Evolutionary conservation across 2,113 vertebrate genomes (phyloP).

Genomic region (Poicephalus gulielmi): DNA sequence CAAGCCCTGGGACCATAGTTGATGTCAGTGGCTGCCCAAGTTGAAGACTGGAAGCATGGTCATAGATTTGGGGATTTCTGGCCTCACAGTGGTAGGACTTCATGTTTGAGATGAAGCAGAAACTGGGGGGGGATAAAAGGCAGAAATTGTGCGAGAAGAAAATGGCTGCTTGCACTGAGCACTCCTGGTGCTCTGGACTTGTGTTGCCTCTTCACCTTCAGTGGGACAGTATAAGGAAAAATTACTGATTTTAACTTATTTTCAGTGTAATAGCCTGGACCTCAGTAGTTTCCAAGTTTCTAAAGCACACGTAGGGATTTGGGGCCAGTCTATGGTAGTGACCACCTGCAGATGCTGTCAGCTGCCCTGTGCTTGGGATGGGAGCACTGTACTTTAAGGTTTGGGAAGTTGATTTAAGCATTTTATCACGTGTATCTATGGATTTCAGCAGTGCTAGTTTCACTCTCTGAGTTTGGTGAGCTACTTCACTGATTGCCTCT

Average conservation of each 20-base stretch:
- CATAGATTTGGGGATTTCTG: neutral
- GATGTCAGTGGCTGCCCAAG: neutral
- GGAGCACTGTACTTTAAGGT: neutral
- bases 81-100: neutral
- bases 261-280: neutral
- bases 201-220: neutral
- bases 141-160: neutral
- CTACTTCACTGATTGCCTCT: neutral
- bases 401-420: neutral
- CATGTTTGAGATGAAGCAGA: neutral
- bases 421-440: neutral
- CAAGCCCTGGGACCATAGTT: neutral
- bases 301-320: neutral
- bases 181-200: neutral
- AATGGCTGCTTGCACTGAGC: neutral
- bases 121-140: neutral
- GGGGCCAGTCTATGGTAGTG: too few relatives aligned
- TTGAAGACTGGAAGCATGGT: neutral
- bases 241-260: neutral
- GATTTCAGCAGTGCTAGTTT: neutral
- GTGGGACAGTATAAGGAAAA: neutral
- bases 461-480: fast-evolving
- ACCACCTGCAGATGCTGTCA: neutral
- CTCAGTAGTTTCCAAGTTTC: neutral
- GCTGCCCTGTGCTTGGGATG: neutral